A percentile compares a stretch with the other conserved stretches of the same genome.
phyloP scores from a whole-genome alignment of 2,888 invertebrate species.

The Cosmorhoe ocellata region DNA sequence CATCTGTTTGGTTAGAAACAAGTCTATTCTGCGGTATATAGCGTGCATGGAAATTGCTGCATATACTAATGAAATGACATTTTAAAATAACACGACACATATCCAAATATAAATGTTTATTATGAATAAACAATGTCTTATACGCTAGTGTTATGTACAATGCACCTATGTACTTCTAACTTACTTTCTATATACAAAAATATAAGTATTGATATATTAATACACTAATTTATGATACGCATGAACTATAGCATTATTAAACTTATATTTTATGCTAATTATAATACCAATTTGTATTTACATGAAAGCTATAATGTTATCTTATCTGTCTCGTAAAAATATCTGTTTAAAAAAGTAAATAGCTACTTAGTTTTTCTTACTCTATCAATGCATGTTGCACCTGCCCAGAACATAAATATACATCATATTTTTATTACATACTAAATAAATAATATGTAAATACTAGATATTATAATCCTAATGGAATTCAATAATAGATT shows the following conservation, averaged over 20 bases:
- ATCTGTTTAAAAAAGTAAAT: background rate
- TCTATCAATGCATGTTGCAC: conserved; percentile 44
- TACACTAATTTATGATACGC: too few relatives aligned
- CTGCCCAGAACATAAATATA: conserved; percentile 15
- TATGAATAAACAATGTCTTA: conserved; percentile 51
- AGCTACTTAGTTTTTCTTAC: conserved; percentile 4
- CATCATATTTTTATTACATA: background rate
- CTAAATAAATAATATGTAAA: conserved; percentile 11
- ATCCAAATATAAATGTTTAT: conserved; percentile 58
- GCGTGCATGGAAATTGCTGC: conserved; percentile 13
- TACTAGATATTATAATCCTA: too few relatives aligned
- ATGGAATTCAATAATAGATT: too few relatives aligned
- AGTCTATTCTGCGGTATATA: conserved; percentile 8
- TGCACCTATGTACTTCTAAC: conserved; percentile 40
- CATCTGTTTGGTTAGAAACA: background rate
- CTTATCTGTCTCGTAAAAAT: background rate
- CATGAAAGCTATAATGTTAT: conserved; percentile 26
- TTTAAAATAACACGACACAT: conserved; percentile 18
- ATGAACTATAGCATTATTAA: too few relatives aligned
- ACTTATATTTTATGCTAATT: background rate
- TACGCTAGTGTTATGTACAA: conserved; percentile 52
- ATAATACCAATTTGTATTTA: conserved; percentile 16
- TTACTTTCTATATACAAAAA: conserved; percentile 37
- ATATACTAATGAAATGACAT: conserved; percentile 5
- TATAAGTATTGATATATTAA: conserved; percentile 16